Evolutionary conservation across 1,140 invertebrate genomes (phyloP).

Genomic region (Euwallacea fornicatus): DNA sequence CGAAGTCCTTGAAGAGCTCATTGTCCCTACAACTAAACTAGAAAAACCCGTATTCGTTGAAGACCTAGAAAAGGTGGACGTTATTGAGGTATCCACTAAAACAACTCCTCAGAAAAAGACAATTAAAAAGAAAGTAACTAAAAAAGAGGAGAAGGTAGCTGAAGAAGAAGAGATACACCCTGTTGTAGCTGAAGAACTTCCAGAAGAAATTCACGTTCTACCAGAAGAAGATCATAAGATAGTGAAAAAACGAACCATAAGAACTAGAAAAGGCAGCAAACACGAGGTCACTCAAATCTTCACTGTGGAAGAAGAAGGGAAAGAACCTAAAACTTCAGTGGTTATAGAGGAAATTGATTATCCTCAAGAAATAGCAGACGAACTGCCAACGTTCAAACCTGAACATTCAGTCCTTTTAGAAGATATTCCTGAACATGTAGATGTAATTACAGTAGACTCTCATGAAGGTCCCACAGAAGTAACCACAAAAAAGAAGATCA

Average conservation of each 20-base stretch:
- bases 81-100: slow-evolving; percentile 25
- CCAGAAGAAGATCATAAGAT: slow-evolving; percentile 53
- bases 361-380: slow-evolving; percentile 34
- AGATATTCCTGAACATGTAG: slow-evolving; percentile 52
- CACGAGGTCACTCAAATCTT: slow-evolving; percentile 48
- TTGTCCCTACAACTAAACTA: slow-evolving; percentile 53
- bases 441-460: slow-evolving; percentile 44
- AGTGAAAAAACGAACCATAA: slow-evolving; percentile 50
- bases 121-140: slow-evolving; percentile 42
- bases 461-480: slow-evolving; percentile 41
- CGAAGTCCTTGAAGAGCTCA: slow-evolving; percentile 47
- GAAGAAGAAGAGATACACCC: slow-evolving; percentile 15
- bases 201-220: slow-evolving; percentile 54
- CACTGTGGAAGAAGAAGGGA: slow-evolving; percentile 48
- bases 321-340: slow-evolving; percentile 48
- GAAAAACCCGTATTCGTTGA: slow-evolving; percentile 35
- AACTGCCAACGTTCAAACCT: slow-evolving; percentile 29
- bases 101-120: slow-evolving; percentile 52
- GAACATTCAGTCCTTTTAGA: slow-evolving; percentile 45
- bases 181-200: slow-evolving; percentile 42
- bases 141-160: slow-evolving; percentile 41
- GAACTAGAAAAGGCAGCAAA: slow-evolving; percentile 47
- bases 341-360: slow-evolving; percentile 46
- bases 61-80: slow-evolving; percentile 25
- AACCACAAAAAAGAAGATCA: slow-evolving; percentile 49